Percentiles rank a stretch among this genome's conserved stretches.
These are phyloP conservation scores for Sylvia atricapilla DNA, from an alignment of 2,113 vertebrate species.

Conservation along the genomic window DNA sequence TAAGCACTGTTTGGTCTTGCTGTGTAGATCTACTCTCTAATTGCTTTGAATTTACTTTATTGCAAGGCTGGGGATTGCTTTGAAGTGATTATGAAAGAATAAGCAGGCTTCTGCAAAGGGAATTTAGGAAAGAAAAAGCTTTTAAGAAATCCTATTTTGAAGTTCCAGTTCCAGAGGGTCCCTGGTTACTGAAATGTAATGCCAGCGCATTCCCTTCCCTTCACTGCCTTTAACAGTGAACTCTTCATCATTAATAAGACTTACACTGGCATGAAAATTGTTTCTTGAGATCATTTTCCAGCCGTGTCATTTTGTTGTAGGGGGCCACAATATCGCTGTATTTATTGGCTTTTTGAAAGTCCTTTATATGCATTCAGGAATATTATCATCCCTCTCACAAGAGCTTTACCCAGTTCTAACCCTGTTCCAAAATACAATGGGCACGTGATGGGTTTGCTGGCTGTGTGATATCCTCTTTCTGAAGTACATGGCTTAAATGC, in stretches of 20 bases:
- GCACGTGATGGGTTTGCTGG: background rate
- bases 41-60: slow-evolving; percentile 75
- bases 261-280: slow-evolving; percentile 35
- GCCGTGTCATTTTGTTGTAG: slow-evolving; percentile 2
- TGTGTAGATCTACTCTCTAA: slow-evolving; percentile 64
- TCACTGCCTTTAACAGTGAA: background rate
- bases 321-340: background rate
- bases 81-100: slow-evolving; percentile 72
- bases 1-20: slow-evolving; percentile 58
- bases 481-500: background rate
- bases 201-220: background rate
- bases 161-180: slow-evolving; percentile 26
- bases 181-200: background rate
- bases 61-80: slow-evolving; percentile 71
- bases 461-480: background rate
- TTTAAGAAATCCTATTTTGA: slow-evolving; percentile 62
- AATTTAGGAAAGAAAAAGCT: slow-evolving; percentile 57
- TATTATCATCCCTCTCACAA: slow-evolving; percentile 20
- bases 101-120: slow-evolving; percentile 61
- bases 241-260: background rate
- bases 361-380: background rate
- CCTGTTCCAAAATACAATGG: slow-evolving; percentile 1
- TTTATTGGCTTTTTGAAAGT: slow-evolving; percentile 41
- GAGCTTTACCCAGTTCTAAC: slow-evolving; percentile 25
- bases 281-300: slow-evolving; percentile 14